Evolutionary conservation across 2,113 vertebrate genomes (phyloP).

Genomic region (human): GRCh38 chr4:42150001-42150500

Average conservation of each 20-base stretch:
- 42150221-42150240: not conserved
- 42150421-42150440: constrained; percentile 57
- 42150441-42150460: constrained; percentile 68
- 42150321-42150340: not conserved
- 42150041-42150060: not conserved
- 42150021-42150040: not conserved
- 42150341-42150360: not conserved
- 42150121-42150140: not conserved
- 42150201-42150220: not conserved
- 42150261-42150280: not conserved
- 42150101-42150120: not conserved
- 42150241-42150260: not conserved
- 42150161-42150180: not conserved
- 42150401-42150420: constrained; percentile 45
- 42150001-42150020: not conserved
- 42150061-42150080: not conserved
- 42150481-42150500: constrained; percentile 42
- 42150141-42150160: not conserved
- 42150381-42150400: not conserved
- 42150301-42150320: not conserved
- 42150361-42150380: not conserved
- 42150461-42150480: constrained; percentile 54
- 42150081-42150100: not conserved
- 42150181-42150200: not conserved
- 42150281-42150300: not conserved